Evolutionary conservation across 1,140 invertebrate genomes (phyloP).

Genomic region (Sitophilus oryzae): DNA sequence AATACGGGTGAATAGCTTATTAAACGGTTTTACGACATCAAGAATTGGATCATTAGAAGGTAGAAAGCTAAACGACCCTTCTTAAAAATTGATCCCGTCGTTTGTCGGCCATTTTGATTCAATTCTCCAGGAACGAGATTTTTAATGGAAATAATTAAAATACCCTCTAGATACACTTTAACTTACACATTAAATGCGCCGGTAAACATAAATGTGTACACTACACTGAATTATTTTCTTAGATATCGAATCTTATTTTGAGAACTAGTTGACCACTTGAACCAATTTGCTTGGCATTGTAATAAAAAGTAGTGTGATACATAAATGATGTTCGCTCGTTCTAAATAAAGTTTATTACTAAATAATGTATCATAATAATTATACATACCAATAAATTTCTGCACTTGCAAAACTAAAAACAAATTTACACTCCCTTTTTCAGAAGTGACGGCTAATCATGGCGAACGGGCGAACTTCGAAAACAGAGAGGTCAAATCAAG

Average conservation of each 20-base stretch:
- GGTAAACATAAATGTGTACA: neutral
- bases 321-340: too few species aligned
- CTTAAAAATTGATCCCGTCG: slow-evolving; percentile 40
- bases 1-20: too few species aligned
- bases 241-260: neutral
- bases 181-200: too few species aligned
- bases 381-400: slow-evolving; percentile 15
- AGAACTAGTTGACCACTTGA: neutral
- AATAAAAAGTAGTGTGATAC: too few species aligned
- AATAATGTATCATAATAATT: too few species aligned
- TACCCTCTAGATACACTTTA: too few species aligned
- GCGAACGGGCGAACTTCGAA: slow-evolving; percentile 33
- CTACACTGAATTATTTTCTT: neutral
- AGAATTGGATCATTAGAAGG: too few species aligned
- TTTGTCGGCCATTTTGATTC: slow-evolving; percentile 39
- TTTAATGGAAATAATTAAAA: too few species aligned
- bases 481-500: slow-evolving; percentile 11
- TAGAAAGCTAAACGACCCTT: slow-evolving; percentile 26
- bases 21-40: too few species aligned
- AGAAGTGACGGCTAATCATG: slow-evolving; percentile 37
- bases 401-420: slow-evolving; percentile 31
- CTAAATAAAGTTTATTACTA: too few species aligned
- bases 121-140: too few species aligned
- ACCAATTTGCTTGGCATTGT: too few species aligned
- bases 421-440: slow-evolving; percentile 39